phyloP scores from a whole-genome alignment of 2,888 invertebrate species.

The Spilosoma lubricipeda region DNA sequence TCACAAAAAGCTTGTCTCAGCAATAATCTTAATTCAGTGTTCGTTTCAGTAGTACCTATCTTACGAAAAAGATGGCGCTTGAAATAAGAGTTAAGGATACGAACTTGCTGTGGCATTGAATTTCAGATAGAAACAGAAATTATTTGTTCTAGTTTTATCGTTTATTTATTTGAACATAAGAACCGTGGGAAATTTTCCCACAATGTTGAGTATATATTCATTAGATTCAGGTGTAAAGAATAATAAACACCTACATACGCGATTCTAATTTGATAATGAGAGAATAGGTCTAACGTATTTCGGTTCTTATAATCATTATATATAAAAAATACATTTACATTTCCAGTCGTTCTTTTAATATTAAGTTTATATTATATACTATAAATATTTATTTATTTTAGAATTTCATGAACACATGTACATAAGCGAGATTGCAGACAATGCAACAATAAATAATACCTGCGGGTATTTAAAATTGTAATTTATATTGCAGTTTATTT shows the following conservation, averaged over 20 bases:
- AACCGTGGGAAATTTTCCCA: background rate
- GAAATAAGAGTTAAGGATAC: background rate
- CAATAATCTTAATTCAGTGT: background rate
- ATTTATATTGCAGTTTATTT: background rate
- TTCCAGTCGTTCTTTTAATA: too few relatives aligned
- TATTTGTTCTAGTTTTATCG: background rate
- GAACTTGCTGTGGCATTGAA: background rate
- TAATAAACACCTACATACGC: background rate
- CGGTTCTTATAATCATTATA: background rate
- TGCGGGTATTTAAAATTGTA: background rate
- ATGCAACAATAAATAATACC: too few relatives aligned
- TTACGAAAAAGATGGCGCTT: conserved; percentile 10
- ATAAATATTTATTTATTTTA: too few relatives aligned
- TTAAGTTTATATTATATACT: too few relatives aligned
- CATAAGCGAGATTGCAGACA: too few relatives aligned
- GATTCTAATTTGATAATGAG: background rate
- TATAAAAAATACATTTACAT: too few relatives aligned
- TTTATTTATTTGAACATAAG: background rate
- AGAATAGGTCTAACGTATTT: background rate
- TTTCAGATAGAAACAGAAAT: background rate
- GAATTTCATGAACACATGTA: too few relatives aligned
- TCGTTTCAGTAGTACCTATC: background rate
- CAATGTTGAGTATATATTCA: background rate
- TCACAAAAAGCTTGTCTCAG: background rate
- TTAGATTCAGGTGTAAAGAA: background rate